These are phyloP conservation scores for Microctonus brassicae DNA, from an alignment of 2,888 invertebrate genomes.

Conservation along the genomic window DNA sequence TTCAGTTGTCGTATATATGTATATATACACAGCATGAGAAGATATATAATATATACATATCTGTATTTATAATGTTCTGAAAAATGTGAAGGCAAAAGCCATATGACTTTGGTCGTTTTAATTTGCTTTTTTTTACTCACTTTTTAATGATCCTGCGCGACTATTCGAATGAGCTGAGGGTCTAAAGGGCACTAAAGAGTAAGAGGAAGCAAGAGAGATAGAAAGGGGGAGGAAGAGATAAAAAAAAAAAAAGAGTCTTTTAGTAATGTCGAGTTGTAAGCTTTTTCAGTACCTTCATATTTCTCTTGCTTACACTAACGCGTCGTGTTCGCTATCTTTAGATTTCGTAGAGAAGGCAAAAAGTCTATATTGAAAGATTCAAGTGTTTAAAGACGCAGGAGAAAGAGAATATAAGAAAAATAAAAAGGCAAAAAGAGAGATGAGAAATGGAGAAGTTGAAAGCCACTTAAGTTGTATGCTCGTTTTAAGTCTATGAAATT, in stretches of 20 bases:
- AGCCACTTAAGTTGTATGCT: conserved; percentile 25
- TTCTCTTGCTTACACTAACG: not conserved
- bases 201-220: conserved; percentile 25
- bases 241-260: conserved; percentile 11
- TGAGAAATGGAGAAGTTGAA: conserved; percentile 24
- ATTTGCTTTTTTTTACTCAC: conserved; percentile 23
- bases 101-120: conserved; percentile 33
- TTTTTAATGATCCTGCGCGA: conserved; percentile 28
- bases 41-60: conserved; percentile 39
- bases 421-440: too few species aligned
- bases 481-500: conserved; percentile 35
- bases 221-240: conserved; percentile 28
- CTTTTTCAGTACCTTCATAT: conserved; percentile 19
- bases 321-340: conserved; percentile 35
- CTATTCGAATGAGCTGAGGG: conserved; percentile 16
- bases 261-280: not conserved
- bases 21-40: not conserved
- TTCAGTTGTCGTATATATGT: not conserved
- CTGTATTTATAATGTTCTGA: conserved; percentile 10
- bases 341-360: conserved; percentile 32
- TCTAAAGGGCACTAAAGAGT: conserved; percentile 6
- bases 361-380: conserved; percentile 37
- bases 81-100: conserved; percentile 35
- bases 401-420: not conserved
- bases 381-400: conserved; percentile 36